Conservation (phyloP, 2,113 vertebrate genomes). For the Percopsis transmontana region DNA sequence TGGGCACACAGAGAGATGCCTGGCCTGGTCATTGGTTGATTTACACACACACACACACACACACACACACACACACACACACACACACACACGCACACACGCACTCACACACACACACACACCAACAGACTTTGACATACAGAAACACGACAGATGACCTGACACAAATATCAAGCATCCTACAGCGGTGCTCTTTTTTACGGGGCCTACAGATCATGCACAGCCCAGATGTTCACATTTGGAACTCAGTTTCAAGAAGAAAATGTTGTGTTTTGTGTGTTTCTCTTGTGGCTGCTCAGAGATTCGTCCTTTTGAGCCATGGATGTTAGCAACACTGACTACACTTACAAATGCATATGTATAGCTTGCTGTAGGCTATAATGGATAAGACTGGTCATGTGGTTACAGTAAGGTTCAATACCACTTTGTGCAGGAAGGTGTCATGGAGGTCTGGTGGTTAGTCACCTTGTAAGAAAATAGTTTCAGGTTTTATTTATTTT, state of each 20-base stretch:
- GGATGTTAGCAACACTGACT: too few species aligned
- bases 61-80: constrained; percentile 1
- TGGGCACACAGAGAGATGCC: constrained; percentile 27
- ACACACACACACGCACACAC: constrained; percentile 1
- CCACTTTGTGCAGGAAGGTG: neutral
- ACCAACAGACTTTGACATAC: too few species aligned
- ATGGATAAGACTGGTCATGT: too few species aligned
- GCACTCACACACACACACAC: constrained; percentile 4
- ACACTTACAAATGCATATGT: too few species aligned
- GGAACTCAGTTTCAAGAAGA: too few species aligned
- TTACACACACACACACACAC: constrained; percentile 13
- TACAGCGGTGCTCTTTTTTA: neutral
- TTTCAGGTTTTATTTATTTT: neutral
- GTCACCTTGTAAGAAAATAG: too few species aligned
- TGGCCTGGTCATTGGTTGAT: constrained; percentile 11
- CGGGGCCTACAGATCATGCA: neutral
- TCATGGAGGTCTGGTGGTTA: too few species aligned
- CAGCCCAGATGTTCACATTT: neutral
- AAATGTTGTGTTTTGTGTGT: neutral
- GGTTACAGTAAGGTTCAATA: too few species aligned
- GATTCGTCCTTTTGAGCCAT: too few species aligned
- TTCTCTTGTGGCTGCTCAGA: constrained; percentile 14
- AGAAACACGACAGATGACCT: neutral
- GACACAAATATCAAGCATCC: constrained; percentile 15
- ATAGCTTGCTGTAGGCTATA: too few species aligned